Base-by-base conservation (phyloP, 1,140 invertebrate genomes). In the Protaetia brevitarsis region DNA sequence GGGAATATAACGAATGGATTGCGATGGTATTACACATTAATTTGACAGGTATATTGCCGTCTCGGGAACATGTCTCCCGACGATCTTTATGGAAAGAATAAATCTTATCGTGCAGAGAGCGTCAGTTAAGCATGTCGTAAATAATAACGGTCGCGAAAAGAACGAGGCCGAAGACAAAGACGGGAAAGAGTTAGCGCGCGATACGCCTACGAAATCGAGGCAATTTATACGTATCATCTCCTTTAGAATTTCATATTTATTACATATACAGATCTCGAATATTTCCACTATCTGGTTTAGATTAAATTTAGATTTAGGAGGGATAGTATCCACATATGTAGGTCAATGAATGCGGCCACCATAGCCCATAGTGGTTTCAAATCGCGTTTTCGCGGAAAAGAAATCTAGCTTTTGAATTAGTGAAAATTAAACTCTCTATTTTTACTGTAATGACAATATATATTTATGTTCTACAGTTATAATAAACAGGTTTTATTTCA, bases 11-110 rank as follows among this genome's bases (percentile, higher is more conserved):
- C 41, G 26, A 51, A 51, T 51, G 41, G 41, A 8, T 51, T 19
- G 41, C 41, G n/a, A 51, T 23, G 41, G 26, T 51, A 51, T 51
- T 51, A 51, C 41, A 51, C 21, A 51, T 51, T 51, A 51, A 51
- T 51, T 51, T 51, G 41, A 51, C 41, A 23, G 41, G 16, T 51
- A 51, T 51, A 51, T 51, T 51, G 41, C 41, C 26, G 19, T 51
- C 41, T 19, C 41, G 41, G 41, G 41, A 51, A 51, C 41, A 51
- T 51, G 41, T 51, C 41, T 13, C 41, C 19, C 41, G 41, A 51
- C 41, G 41, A 51, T 51, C 41, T 51, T 51, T 51, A 51, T 51
- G 41, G 19, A 51, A 23, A 21, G 41, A 19, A 51, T 51, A 51
- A 51, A 51, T 51, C 41, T 51, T 23, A 26, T 51, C 41, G 41